A percentile compares a stretch with the other conserved stretches of the same genome.
Conservation (phyloP, 1,140 invertebrate genomes). For the Coenobita brevimanus region DNA sequence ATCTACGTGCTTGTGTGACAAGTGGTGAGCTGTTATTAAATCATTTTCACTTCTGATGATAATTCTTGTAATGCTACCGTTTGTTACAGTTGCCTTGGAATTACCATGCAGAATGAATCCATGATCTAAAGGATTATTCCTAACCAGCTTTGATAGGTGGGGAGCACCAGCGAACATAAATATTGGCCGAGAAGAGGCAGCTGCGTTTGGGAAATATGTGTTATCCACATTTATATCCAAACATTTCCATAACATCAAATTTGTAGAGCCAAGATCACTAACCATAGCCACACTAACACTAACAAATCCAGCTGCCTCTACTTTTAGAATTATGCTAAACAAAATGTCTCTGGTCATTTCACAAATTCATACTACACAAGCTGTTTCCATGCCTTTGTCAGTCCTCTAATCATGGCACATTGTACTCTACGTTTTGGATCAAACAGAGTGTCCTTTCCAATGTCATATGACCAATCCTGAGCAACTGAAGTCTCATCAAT, state of each 20-base stretch:
- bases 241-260: background rate
- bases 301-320: no score
- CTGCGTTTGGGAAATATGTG: constrained; percentile 14
- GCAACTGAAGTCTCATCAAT: no score
- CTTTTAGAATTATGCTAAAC: no score
- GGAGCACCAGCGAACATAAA: constrained; percentile 28
- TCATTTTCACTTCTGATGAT: background rate
- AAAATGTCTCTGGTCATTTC: no score
- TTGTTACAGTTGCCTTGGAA: background rate
- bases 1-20: background rate
- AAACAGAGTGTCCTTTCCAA: constrained; percentile 7
- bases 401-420: constrained; percentile 9
- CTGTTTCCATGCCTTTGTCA: constrained; percentile 24
- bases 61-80: no score
- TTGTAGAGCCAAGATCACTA: no score
- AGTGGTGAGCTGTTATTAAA: background rate
- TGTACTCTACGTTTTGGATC: background rate
- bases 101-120: background rate
- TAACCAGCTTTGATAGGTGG: constrained; percentile 28
- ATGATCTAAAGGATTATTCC: no score
- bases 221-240: constrained; percentile 9
- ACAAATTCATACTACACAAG: constrained; percentile 23
- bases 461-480: no score
- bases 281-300: constrained; percentile 4
- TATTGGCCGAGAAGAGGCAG: background rate